Conservation (phyloP, 2,888 invertebrate genomes). For the Neoaliturus tenellus region DNA sequence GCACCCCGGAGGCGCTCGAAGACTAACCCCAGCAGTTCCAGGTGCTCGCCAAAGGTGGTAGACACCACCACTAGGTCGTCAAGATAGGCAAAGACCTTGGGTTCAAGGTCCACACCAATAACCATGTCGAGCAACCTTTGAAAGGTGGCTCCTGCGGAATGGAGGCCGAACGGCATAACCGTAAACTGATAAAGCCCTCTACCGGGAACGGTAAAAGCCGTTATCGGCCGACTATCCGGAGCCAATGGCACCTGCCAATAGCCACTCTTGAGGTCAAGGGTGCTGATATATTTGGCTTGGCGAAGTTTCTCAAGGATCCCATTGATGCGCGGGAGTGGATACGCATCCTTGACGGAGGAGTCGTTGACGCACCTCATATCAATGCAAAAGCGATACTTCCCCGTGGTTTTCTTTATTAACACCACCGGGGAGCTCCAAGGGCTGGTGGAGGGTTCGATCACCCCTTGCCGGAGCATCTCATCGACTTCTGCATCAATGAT, state of each 20-base stretch:
- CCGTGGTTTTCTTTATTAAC: constrained; percentile 63
- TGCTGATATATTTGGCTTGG: constrained; percentile 4
- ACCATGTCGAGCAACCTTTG: constrained; percentile 67
- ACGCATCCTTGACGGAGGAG: constrained; percentile 58
- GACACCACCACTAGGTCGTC: constrained; percentile 31
- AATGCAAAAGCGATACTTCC: constrained; percentile 61
- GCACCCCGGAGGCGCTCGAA: constrained; percentile 59
- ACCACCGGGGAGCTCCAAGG: constrained; percentile 66
- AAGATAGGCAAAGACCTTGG: too few relatives aligned
- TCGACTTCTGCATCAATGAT: constrained; percentile 62
- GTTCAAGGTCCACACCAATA: constrained; percentile 65
- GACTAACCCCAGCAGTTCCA: constrained; percentile 59
- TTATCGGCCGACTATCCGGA: constrained; percentile 56
- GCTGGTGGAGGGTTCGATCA: constrained; percentile 65
- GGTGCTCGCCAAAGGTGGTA: constrained; percentile 63
- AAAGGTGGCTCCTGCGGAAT: too few relatives aligned
- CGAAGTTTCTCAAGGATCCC: neutral
- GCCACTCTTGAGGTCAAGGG: neutral
- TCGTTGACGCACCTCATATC: constrained; percentile 59
- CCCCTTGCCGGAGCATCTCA: constrained; percentile 63
- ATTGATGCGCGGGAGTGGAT: constrained; percentile 1
- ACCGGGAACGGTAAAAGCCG: constrained; percentile 64
- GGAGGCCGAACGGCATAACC: too few relatives aligned
- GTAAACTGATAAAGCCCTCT: too few relatives aligned
- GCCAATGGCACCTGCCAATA: constrained; percentile 2